Evolutionary conservation across 23 tunicate genomes (phyloP), one percentile per base, ranked within the genome.

Genomic region (Aplidium turbinatum): DNA sequence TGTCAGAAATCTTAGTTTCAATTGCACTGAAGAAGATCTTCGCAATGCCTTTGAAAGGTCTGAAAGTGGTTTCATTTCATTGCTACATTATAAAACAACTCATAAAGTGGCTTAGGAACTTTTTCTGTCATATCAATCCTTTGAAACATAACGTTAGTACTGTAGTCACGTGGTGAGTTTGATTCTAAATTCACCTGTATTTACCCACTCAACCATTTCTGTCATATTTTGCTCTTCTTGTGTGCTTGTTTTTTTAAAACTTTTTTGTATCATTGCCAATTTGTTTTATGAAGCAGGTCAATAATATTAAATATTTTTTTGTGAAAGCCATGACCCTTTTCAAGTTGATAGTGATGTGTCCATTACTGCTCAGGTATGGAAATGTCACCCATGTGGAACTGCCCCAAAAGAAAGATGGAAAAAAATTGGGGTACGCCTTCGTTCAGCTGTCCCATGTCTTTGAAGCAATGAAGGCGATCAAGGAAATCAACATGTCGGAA

Each of bases 391-490:
- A 94, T 24, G 65, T 73, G 16, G 72, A 82, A 39, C 87, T 94
- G 34, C 99, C 99, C 24, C 30, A 47, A 25, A 87, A 82, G 47
- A 64, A 78, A 55, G 58, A 86, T 69, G 95, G 95, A 20, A 82
- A 72, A 57, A 94, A 76, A 47, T 39, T 31, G 23, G 99, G 99
- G 4, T 94, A 69, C 54, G 99, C 70, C 3, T 94, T 94, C 48
- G 85, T 94, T 4, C 99, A 94, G 48, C 83, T 87, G 40, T 39
- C 99, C 16, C 99, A 94, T 65, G 83, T 79, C 1, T 82, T 86
- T 72, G 99, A 94, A 65, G 75, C 90, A 2, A 64, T 57, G 21
- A 72, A 68, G 67, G 99, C 99, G 1, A 63, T 87, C 4, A 82
- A 94, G 46, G 99, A 47, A 38, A 32, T 94, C 38, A 91, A 91